phyloP scores from a whole-genome alignment of 2,113 vertebrate species.

The Brachirus orientalis region DNA sequence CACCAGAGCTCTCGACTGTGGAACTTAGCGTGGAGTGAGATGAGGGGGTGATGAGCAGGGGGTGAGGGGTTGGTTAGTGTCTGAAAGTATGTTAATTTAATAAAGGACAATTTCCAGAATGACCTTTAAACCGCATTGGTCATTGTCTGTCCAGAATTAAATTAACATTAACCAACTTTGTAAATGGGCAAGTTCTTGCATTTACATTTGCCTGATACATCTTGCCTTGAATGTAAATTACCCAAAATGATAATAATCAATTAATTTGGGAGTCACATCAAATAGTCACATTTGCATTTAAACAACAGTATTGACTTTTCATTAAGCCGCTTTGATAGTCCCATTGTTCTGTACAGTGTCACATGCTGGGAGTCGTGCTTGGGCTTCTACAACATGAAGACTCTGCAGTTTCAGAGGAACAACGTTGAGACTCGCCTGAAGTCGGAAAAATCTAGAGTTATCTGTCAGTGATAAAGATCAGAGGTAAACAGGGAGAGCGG shows the following conservation, averaged over 20 bases:
- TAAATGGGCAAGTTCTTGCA: slow-evolving; percentile 52
- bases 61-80: too few species aligned
- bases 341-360: not conserved
- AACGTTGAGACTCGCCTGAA: slow-evolving; percentile 41
- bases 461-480: slow-evolving; percentile 63
- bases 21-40: too few species aligned
- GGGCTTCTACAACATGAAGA: not conserved
- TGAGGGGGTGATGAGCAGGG: too few species aligned
- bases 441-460: slow-evolving; percentile 21
- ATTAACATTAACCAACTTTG: too few species aligned
- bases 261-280: slow-evolving; percentile 58
- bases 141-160: too few species aligned
- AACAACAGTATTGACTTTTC: slow-evolving; percentile 54
- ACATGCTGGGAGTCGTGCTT: slow-evolving; percentile 17
- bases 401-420: slow-evolving; percentile 20
- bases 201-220: slow-evolving; percentile 59
- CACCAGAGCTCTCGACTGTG: too few species aligned
- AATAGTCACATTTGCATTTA: slow-evolving; percentile 57
- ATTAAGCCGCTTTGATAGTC: slow-evolving; percentile 35
- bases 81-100: too few species aligned
- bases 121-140: too few species aligned
- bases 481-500: slow-evolving; percentile 34
- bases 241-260: slow-evolving; percentile 54
- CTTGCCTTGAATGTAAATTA: slow-evolving; percentile 55
- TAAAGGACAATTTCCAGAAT: too few species aligned